Conservation (phyloP, 2,113 vertebrate genomes). For the Chunga burmeisteri region DNA sequence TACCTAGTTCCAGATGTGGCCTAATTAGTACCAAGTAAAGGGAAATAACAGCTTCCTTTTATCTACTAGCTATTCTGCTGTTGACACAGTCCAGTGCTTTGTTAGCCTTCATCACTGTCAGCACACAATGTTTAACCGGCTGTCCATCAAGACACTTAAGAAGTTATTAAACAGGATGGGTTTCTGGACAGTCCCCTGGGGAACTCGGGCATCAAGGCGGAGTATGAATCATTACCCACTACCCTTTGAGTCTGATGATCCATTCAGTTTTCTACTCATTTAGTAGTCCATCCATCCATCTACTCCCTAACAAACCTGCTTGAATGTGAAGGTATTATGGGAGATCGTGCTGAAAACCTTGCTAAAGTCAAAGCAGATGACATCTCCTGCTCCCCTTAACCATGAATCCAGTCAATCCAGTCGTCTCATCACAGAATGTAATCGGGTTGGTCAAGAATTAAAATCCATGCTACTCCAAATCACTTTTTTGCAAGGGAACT, state of each 20-base stretch:
- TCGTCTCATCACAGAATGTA: neutral
- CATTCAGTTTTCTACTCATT: neutral
- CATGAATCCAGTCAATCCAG: neutral
- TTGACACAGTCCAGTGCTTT: neutral
- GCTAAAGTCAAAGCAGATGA: neutral
- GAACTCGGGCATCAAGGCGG: neutral
- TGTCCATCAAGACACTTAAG: neutral
- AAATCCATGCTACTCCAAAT: neutral
- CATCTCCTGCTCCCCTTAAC: neutral
- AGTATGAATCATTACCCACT: neutral
- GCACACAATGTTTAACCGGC: neutral
- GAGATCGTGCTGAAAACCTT: neutral
- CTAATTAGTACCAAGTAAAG: neutral
- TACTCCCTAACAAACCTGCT: neutral
- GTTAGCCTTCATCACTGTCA: neutral
- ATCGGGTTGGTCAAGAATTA: neutral
- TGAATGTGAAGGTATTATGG: neutral
- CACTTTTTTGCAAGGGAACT: neutral
- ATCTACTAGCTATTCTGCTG: neutral
- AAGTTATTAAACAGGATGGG: neutral
- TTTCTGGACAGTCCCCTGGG: neutral
- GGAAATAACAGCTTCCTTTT: neutral
- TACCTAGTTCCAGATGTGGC: neutral
- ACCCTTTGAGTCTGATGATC: neutral
- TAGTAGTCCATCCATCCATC: neutral